Base-by-base conservation (phyloP, 2,888 invertebrate genomes). In the Megaustenia siamemsis region DNA sequence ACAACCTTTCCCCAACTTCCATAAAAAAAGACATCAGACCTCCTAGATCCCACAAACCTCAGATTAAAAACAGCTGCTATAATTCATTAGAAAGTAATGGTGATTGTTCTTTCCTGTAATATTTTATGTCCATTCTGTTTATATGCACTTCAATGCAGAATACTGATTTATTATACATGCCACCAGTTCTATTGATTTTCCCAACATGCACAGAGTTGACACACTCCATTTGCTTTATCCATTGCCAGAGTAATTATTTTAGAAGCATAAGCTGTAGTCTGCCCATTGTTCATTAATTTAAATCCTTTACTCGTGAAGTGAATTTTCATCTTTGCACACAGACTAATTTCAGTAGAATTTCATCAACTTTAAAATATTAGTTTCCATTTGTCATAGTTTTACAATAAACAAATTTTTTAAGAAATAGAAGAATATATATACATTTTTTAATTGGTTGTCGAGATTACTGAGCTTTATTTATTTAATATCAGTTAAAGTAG, bases 151-250 rank as follows among this genome's bases (percentile, higher is more conserved):
- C 38, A 73, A 21, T 73, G 32, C 3, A 18, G 32, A 73, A 73
- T 73, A 43, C 49, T 32, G 73, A 49, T 73, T 60, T 77, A 77
- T 77, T 77, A 77, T 77, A 60, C 77, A 77, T 77, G 77, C 77
- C 77, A 60, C 56, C 77, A 77, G 77, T 60, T 5, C n/a, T 77
- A 77, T 77, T 77, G 77, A 77, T 77, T 77, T 77, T 77, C 60
- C 60, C 56, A 60, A 77, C 77, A 77, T 77, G 77, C 77, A 77
- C 60, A 24, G 60, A 56, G 28, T 77, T n/a, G 77, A 77, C 77
- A 60, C 77, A 77, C 77, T 77, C 60, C 60, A 56, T 60, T 77
- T 77, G 5, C 77, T 60, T 3, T 73, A 8, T 77, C 56, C 45
- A 24, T 77, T 60, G 38, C n/a, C 1, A 40, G 60, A 77, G 56